These are phyloP conservation scores for Sarcophaga rosellei DNA, from an alignment of 2,888 invertebrate species.

Conservation along the genomic window DNA sequence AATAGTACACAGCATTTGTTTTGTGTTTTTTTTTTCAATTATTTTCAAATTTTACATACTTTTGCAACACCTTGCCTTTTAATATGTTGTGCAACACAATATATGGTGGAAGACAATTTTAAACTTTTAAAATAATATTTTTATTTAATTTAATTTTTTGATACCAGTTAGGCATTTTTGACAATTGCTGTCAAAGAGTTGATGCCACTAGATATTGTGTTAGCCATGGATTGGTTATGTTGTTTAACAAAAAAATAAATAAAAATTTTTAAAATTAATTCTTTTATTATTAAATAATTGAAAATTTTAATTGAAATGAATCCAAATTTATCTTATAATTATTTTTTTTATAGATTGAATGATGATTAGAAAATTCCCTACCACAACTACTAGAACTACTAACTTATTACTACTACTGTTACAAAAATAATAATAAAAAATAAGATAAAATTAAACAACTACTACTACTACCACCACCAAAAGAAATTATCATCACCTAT, in stretches of 20 bases:
- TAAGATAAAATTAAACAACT: constrained; percentile 16
- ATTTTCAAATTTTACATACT: too few relatives aligned
- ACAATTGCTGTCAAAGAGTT: neutral
- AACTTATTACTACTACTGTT: constrained; percentile 61
- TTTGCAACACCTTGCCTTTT: too few relatives aligned
- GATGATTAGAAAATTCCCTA: constrained; percentile 68
- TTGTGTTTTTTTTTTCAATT: too few relatives aligned
- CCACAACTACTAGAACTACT: constrained; percentile 67
- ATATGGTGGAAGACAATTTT: neutral
- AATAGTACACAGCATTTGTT: too few relatives aligned
- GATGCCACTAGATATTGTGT: neutral
- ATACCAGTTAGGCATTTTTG: neutral
- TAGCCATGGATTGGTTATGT: neutral
- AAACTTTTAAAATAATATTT: neutral
- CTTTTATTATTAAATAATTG: neutral
- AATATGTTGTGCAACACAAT: too few relatives aligned
- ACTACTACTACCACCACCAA: constrained; percentile 61
- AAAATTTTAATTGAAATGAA: constrained; percentile 41
- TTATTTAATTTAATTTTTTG: too few relatives aligned
- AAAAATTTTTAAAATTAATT: neutral
- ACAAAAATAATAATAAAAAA: constrained; percentile 44
- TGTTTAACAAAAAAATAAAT: neutral
- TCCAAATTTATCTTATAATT: constrained; percentile 47
- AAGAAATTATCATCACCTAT: constrained; percentile 62
- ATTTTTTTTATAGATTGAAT: constrained; percentile 65